Evolutionary conservation across 2,113 vertebrate genomes (phyloP), one percentile per base, ranked within the genome.

Genomic region (Sigmodon hispidus): DNA sequence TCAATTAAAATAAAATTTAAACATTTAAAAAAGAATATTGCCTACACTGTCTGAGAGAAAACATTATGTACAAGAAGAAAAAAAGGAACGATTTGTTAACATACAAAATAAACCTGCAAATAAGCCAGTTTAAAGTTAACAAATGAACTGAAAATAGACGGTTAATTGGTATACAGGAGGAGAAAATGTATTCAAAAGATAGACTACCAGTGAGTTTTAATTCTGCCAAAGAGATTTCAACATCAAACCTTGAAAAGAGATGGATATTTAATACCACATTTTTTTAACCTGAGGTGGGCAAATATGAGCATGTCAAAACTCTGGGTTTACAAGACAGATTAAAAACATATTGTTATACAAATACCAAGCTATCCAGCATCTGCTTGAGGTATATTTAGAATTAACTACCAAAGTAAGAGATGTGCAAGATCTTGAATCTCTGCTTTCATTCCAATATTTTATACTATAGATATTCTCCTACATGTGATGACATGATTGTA

Each of bases 1-100:
- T 5, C 31, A 95, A 93, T 89, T 86, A 76, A 92, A 93, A 95
- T 48, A 2, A 84, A 89, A 94, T 57, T 17, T 31, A 87, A 5
- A 61, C 5, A 72, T 61, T 94, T 83, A n/a, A 81, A 77, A 21
- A 91, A 61, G 36, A 90, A 81, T 50, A 52, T 36, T n/a, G 26
- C 81, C 34, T 81, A 22, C n/a, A n/a, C 2, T 43, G 34, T 4
- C 36, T 11, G 4, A 3, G 10, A 0, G 3, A 69, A 90, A 45
- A 40, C 2, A 43, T 3, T 29, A 85, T 36, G 24, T 17, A 11
- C 7, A 93, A 93, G 15, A 81, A 67, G 84, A 83, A 31, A 84
- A 0, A 31, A 87, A 91, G 89, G 0, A 48, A 55, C 8, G 7
- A 7, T 70, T 13, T 75, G 22, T 57, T 89, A 29, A 50, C 52